Evolutionary conservation across 2,888 invertebrate species (phyloP).

Genomic region (Papilio protenor): DNA sequence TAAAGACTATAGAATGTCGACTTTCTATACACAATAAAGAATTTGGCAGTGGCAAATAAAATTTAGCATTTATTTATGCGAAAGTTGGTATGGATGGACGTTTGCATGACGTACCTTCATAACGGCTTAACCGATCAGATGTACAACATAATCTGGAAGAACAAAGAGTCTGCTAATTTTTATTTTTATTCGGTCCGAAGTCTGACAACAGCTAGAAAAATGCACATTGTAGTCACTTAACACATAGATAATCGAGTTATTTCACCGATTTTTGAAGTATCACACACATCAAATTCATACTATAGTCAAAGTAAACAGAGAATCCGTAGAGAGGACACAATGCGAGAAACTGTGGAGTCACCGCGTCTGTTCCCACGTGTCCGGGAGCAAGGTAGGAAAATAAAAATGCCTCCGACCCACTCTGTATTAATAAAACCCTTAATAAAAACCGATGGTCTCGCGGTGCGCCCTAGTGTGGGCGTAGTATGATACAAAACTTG

Average conservation of each 20-base stretch:
- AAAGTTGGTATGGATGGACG: too few relatives aligned
- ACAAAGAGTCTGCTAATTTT: too few relatives aligned
- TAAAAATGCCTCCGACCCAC: slow-evolving; percentile 73
- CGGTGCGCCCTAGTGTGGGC: slow-evolving; percentile 69
- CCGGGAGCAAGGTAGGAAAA: slow-evolving; percentile 68
- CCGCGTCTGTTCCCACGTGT: slow-evolving; percentile 73
- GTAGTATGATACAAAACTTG: slow-evolving; percentile 55
- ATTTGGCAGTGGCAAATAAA: too few relatives aligned
- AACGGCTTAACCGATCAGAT: too few relatives aligned
- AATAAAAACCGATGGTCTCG: slow-evolving; percentile 74
- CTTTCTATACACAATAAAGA: too few relatives aligned
- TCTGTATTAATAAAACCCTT: slow-evolving; percentile 78
- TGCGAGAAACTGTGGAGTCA: slow-evolving; percentile 71
- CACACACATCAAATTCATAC: slow-evolving; percentile 1
- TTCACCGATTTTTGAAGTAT: neutral
- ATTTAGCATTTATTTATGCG: too few relatives aligned
- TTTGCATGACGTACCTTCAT: too few relatives aligned
- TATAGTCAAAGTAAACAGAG: slow-evolving; percentile 29
- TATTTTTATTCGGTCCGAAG: too few relatives aligned
- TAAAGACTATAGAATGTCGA: too few relatives aligned
- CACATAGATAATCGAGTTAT: neutral
- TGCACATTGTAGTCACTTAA: neutral
- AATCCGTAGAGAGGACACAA: slow-evolving; percentile 42
- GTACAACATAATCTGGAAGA: too few relatives aligned
- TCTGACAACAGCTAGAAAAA: too few relatives aligned